Base-by-base conservation (phyloP, 2,113 vertebrate genomes). In the Chauna torquata region DNA sequence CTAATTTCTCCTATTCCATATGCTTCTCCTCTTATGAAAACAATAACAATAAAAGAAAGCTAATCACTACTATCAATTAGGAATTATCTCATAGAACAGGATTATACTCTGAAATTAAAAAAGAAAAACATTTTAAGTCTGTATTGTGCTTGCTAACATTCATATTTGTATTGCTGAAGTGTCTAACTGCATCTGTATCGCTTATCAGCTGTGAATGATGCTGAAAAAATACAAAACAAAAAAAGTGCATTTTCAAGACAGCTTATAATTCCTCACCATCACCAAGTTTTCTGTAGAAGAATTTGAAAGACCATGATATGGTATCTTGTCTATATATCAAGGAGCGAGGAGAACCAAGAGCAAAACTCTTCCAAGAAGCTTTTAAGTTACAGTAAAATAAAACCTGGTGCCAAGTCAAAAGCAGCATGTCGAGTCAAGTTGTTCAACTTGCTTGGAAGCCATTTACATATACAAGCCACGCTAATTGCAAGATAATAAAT, bases 401-500 rank as follows among this genome's bases (percentile, higher is more conserved):
- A 86, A 84, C 3, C n/a, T 78, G 12, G 8, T 88, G 50, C n/a
- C 68, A 88, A 82, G 52, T 81, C 1, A 3, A 92, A 88, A 76
- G 42, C 17, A 77, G 9, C 24, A 38, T 3, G 25, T 61, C 79
- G 30, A 58, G 23, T 45, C 0, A 2, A 77, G 71, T 5, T 86
- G 50, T 27, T 92, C 30, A 94, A 83, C 64, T 93, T 88, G 32
- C 28, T 93, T n/a, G 42, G 69, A 92, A 92, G 25, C 32, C 8
- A 6, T 93, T 93, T 96, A 78, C 19, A 47, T 44, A 58, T 40
- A 83, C 18, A 86, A 88, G 42, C 36, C 40, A 28, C 27, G 22
- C 50, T 90, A 96, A 92, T 75, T 83, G 55, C 54, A 81, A 88
- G 64, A 95, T 86, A 95, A 93, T 92, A 85, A 36, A 90, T 88